Percentiles rank a stretch among this genome's conserved stretches.
phyloP scores from a whole-genome alignment of 2,888 invertebrate genomes.

The Dasysyrphus albostriatus region DNA sequence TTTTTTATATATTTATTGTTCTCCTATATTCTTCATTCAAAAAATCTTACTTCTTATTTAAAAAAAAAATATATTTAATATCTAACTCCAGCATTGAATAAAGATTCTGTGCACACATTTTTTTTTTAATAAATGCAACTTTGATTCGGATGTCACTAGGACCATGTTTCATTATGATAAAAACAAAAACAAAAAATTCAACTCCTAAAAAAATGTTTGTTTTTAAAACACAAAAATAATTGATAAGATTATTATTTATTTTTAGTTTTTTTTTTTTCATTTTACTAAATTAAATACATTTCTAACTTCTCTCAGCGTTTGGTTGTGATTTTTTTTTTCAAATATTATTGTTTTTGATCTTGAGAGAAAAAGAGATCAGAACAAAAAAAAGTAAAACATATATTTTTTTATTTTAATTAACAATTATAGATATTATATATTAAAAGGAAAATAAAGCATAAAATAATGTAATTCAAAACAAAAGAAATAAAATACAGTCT shows the following conservation, averaged over 20 bases:
- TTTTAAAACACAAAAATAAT: constrained; percentile 27
- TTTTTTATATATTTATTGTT: constrained; percentile 60
- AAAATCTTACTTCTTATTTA: constrained; percentile 44
- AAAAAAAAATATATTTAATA: constrained; percentile 31
- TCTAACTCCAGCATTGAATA: constrained; percentile 42
- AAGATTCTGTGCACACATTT: constrained; percentile 47
- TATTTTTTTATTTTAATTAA: constrained; percentile 43
- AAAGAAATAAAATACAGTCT: constrained; percentile 67
- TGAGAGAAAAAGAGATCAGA: constrained; percentile 58
- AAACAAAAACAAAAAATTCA: constrained; percentile 24
- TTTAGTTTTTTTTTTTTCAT: constrained; percentile 11
- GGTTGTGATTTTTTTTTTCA: constrained; percentile 40
- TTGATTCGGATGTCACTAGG: constrained; percentile 46
- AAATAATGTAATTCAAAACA: constrained; percentile 30
- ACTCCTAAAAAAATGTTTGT: not conserved
- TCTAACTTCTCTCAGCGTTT: constrained; percentile 31
- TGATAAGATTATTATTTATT: constrained; percentile 2
- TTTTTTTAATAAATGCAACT: constrained; percentile 59
- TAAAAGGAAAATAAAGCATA: constrained; percentile 37
- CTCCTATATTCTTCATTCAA: constrained; percentile 58
- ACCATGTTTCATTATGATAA: constrained; percentile 1
- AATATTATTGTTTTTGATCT: constrained; percentile 41
- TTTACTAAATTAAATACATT: constrained; percentile 11
- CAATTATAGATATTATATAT: constrained; percentile 16
- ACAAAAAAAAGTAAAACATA: constrained; percentile 37